These are phyloP conservation scores for Macropus fuliginosus DNA, from an alignment of 2,797 vertebrate species.

Conservation along the genomic window DNA sequence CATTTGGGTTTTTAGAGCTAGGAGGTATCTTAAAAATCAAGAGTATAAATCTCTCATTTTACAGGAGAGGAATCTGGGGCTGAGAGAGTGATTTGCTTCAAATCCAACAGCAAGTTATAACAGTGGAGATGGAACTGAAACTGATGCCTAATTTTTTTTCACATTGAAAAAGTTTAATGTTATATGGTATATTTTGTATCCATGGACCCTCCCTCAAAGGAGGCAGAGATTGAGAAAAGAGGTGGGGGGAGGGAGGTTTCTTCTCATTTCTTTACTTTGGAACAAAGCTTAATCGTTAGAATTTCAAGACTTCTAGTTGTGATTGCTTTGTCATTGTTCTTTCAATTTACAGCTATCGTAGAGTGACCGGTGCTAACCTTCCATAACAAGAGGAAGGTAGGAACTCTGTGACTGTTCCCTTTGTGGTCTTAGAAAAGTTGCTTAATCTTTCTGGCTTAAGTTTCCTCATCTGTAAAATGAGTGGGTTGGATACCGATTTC, in stretches of 20 bases:
- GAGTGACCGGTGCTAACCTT: neutral
- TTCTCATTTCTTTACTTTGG: neutral
- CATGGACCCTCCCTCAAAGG: neutral
- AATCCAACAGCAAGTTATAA: neutral
- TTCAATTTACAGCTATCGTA: neutral
- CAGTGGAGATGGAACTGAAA: neutral
- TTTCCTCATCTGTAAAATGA: neutral
- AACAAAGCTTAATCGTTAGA: neutral
- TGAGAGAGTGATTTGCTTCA: neutral
- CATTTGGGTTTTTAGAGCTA: neutral
- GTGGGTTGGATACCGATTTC: neutral
- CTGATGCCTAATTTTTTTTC: neutral
- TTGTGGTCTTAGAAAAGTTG: neutral
- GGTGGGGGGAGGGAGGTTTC: neutral
- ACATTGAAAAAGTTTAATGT: neutral
- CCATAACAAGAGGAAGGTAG: neutral
- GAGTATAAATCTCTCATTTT: neutral
- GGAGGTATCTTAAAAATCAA: neutral
- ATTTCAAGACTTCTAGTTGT: neutral
- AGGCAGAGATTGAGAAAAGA: neutral
- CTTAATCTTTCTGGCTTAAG: neutral
- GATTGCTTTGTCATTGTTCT: neutral
- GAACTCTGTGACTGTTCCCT: neutral
- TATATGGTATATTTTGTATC: neutral
- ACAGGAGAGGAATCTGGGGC: neutral